Evolutionary conservation across 1,140 invertebrate genomes (phyloP), one percentile per base, ranked within the genome.

Genomic region (Euschistus heros): DNA sequence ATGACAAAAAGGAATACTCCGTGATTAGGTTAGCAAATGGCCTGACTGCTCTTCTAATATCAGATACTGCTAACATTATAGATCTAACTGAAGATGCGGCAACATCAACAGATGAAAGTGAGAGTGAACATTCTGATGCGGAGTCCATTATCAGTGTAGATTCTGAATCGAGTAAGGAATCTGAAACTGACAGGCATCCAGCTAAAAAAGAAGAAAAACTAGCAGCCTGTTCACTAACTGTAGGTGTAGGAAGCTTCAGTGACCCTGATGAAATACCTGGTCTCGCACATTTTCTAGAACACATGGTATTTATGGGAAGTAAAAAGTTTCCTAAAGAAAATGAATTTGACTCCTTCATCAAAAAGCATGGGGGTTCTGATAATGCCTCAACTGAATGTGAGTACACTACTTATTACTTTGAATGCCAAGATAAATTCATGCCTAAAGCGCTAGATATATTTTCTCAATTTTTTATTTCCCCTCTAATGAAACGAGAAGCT

Each of bases 211-310:
- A 64, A 20, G 65, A 71, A 62, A 68, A 69, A 26, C 69, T 86
- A 80, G 86, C 87, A 46, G 87, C 87, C 2, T 86, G 86, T 72
- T 83, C 82, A 8, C 72, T 91, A 3, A 80, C 80, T 64, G 81
- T 90, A 15, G 81, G 83, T 46, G 86, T 87, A 33, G 74, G 74
- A 14, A 74, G 73, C 67, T 75, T 75, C 63, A 71, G 70, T 63
- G 83, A 85, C 72, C 91, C 91, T 0, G 71, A 75, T 50, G 79
- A 88, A 47, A 83, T 94, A 60, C 91, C 87, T 67, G 94, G 94
- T 1, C 73, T 97, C 70, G 92, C 94, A 1, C 94, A 97, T 76
- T 95, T 97, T 76, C 82, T 95, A 57, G 94, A 97, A 74, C 94
- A 97, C 74, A 95, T 97, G 92, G 85, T 97, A 7, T 97, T 95